Evolutionary conservation across 2,797 vertebrate genomes (phyloP), one percentile per base, ranked within the genome.

Genomic region (Spinus olivaceus): DNA sequence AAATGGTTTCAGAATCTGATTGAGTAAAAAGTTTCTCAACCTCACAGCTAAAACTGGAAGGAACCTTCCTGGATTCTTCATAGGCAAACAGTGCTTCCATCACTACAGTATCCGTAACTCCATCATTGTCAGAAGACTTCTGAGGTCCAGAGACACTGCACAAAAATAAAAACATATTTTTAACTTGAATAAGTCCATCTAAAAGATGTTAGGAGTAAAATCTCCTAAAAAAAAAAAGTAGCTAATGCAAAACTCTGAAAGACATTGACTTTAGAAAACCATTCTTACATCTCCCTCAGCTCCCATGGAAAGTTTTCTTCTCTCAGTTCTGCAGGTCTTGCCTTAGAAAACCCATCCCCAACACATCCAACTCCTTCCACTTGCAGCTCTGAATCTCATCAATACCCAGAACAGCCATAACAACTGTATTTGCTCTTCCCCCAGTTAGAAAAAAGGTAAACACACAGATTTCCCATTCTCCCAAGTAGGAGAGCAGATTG

Each of bases 71-170:
- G 10, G 49, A 74, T 23, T 86, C 90, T 90, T 97, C 97, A 7
- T 33, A 88, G 51, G 80, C 92, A 20, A 61, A 78, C 20, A 19
- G 84, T 23, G 63, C 80, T 32, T 64, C 69, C 70, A 85, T 90
- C 25, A 94, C 79, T 33, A 92, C 93, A 2, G 25, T 81, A 41
- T 96, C 96, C 3, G 41, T 64, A 10, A 79, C 72, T 35, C 61
- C 59, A 28, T 81, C 92, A 21, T 65, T 95, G 6, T 90, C 39
- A 9, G 77, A 84, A 20, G 76, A 53, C 14, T 93, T 91, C 82
- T 96, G 97, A 47, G 87, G 35, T 79, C 92, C 95, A 61, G 96
- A 73, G 35, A 49, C 42, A 56, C 98, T 98, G 96, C 59, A 89
- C 12, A 92, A 86, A 92, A 82, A 94, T 10, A 96, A 65, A 94